These are phyloP conservation scores for Syngnathus acus DNA, from an alignment of 2,797 vertebrate genomes.

Conservation along the genomic window DNA sequence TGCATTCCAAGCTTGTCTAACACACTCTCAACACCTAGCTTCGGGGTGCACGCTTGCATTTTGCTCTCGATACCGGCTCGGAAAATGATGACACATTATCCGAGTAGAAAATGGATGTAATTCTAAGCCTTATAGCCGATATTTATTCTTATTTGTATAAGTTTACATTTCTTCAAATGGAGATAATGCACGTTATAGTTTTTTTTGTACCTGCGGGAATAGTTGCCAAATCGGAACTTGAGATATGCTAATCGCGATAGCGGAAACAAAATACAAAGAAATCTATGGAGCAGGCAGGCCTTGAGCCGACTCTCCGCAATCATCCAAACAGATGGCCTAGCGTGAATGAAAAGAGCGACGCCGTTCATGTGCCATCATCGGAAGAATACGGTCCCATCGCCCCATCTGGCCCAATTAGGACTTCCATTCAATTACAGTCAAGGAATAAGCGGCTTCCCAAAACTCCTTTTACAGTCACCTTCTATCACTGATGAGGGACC, in stretches of 20 bases:
- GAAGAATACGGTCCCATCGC: constrained; percentile 37
- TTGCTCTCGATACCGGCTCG: background rate
- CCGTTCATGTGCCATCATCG: constrained; percentile 40
- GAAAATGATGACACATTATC: background rate
- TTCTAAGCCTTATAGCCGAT: background rate
- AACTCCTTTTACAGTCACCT: constrained; percentile 37
- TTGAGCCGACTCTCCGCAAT: constrained; percentile 21
- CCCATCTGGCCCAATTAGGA: constrained; percentile 68
- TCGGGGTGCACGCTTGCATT: background rate
- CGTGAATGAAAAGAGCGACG: constrained; percentile 44
- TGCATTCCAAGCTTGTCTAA: background rate
- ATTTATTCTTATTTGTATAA: background rate
- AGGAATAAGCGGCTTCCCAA: constrained; percentile 43
- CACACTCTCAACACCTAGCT: background rate
- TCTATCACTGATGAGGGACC: constrained; percentile 54
- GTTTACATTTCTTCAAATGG: background rate
- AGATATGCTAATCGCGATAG: background rate
- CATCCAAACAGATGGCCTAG: constrained; percentile 49
- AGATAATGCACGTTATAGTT: background rate
- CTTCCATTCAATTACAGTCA: constrained; percentile 38
- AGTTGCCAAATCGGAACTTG: no score
- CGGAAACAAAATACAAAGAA: background rate
- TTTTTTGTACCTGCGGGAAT: background rate
- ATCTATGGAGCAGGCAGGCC: background rate
- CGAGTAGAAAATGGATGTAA: background rate